Percentiles rank a stretch among this genome's conserved stretches.
Evolutionary conservation across 2,113 vertebrate genomes (phyloP).

Genomic region (Emydura subglobosa): DNA sequence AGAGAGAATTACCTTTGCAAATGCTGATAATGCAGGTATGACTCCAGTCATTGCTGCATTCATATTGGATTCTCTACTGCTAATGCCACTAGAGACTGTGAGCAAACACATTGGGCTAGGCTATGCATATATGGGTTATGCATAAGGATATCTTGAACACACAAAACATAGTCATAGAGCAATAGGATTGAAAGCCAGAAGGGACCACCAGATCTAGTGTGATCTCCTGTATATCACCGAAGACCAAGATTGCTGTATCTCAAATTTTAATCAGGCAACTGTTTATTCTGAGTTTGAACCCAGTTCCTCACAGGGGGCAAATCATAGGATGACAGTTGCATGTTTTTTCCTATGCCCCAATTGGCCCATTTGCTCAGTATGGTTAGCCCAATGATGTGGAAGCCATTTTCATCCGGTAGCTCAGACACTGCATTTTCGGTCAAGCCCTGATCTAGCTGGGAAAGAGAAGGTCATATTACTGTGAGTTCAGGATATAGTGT

Average conservation of each 20-base stretch:
- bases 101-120: neutral
- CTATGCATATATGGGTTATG: neutral
- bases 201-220: neutral
- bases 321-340: neutral
- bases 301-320: neutral
- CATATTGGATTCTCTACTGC: neutral
- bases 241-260: neutral
- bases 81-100: neutral
- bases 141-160: neutral
- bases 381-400: neutral
- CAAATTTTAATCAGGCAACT: neutral
- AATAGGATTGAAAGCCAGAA: neutral
- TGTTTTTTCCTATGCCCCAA: neutral
- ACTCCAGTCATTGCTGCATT: fast-evolving
- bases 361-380: neutral
- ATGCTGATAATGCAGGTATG: neutral
- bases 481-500: neutral
- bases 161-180: neutral
- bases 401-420: neutral
- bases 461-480: neutral
- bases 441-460: neutral
- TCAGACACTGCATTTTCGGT: neutral
- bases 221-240: neutral
- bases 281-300: neutral
- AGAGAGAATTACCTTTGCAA: neutral